Conservation (phyloP, 2,113 vertebrate species). For the Nyctereutes procyonoides region DNA sequence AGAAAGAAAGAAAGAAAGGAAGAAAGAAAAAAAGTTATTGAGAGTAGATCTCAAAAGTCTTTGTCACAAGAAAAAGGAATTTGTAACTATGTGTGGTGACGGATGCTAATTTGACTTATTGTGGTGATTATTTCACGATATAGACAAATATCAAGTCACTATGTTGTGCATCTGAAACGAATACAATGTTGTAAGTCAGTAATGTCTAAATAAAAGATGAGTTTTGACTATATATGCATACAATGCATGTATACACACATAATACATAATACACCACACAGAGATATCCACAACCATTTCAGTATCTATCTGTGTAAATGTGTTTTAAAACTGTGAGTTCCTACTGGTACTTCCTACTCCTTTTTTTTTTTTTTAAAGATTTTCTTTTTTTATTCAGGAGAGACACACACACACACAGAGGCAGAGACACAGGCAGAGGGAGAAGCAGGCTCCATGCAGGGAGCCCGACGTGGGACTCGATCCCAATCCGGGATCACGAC, state of each 20-base stretch:
- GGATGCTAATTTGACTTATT: background rate
- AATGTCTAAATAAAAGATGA: background rate
- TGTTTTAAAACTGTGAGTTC: background rate
- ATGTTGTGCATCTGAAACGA: background rate
- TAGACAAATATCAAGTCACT: background rate
- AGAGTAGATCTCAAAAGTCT: background rate
- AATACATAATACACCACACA: background rate
- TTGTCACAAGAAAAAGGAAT: background rate
- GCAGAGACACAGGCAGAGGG: too few relatives aligned
- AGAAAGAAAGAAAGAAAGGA: background rate
- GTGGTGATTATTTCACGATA: background rate
- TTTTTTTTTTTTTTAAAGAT: too few relatives aligned
- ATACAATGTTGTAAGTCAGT: background rate
- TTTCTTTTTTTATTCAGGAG: too few relatives aligned
- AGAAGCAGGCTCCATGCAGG: too few relatives aligned
- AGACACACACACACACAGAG: too few relatives aligned
- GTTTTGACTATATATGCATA: background rate
- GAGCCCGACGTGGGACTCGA: too few relatives aligned
- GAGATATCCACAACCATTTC: background rate
- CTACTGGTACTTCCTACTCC: too few relatives aligned
- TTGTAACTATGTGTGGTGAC: background rate
- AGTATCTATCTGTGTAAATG: background rate
- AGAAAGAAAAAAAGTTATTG: background rate
- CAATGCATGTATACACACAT: too few relatives aligned
- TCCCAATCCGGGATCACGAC: too few relatives aligned